Evolutionary conservation across 2,797 vertebrate genomes (phyloP).

Genomic region (Phrynocephalus guinanensis): DNA sequence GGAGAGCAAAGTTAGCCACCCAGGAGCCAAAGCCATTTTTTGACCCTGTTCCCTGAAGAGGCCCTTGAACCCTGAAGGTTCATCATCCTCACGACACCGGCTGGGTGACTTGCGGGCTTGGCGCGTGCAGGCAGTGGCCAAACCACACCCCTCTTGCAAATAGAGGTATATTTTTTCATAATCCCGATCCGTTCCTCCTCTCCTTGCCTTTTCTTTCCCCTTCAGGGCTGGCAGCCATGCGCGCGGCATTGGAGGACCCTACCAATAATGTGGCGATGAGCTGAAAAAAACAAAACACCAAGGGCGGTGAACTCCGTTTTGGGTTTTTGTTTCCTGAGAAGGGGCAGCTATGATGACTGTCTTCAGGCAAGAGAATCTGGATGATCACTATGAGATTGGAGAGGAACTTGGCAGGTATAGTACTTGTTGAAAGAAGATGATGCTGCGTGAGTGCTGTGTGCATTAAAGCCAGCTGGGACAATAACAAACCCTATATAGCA

Average conservation of each 20-base stretch:
- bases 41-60: not conserved
- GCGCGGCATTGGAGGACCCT: constrained; percentile 51
- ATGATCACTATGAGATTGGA: constrained; percentile 90
- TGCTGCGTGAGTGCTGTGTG: fast-evolving
- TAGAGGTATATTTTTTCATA: constrained; percentile 8
- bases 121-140: not conserved
- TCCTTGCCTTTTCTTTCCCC: not conserved
- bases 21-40: not conserved
- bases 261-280: constrained; percentile 72
- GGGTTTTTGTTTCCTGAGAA: constrained; percentile 57
- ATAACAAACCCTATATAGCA: not conserved
- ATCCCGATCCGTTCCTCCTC: not conserved
- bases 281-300: constrained; percentile 52
- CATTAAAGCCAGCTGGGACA: not conserved
- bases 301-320: constrained; percentile 67
- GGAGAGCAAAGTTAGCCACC: not conserved
- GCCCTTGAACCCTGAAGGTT: not conserved
- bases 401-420: constrained; percentile 93
- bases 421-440: not conserved
- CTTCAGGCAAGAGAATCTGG: constrained; percentile 92
- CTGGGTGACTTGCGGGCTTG: not conserved
- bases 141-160: constrained; percentile 41
- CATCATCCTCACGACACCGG: not conserved
- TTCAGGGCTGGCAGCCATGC: constrained; percentile 54
- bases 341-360: constrained; percentile 86